Percentiles rank a stretch among this genome's conserved stretches.
Evolutionary conservation across 2,888 invertebrate species (phyloP).

Genomic region (Empis livida): DNA sequence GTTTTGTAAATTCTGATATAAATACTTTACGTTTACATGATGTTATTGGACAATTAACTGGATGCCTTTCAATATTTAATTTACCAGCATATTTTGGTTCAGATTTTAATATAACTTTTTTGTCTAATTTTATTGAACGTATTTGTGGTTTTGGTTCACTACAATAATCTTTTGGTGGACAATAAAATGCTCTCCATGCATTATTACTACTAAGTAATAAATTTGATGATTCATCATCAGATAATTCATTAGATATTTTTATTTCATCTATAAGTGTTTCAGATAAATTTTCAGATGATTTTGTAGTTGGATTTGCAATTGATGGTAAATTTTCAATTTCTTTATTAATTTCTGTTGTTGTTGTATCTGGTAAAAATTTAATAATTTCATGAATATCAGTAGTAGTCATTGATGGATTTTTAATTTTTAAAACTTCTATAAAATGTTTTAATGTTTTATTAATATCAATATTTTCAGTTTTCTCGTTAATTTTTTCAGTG

Average conservation of each 20-base stretch:
- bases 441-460: not conserved
- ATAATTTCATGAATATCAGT: not conserved
- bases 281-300: not conserved
- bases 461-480: not conserved
- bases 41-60: constrained; percentile 23
- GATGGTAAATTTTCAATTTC: not conserved
- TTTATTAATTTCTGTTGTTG: not conserved
- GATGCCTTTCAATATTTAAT: constrained; percentile 19
- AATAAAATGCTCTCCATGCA: not conserved
- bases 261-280: not conserved
- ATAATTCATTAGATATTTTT: not conserved
- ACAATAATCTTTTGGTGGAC: not conserved
- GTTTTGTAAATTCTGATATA: constrained; percentile 26
- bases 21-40: constrained; percentile 20
- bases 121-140: not conserved
- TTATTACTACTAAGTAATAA: not conserved
- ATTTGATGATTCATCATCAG: not conserved
- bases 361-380: not conserved
- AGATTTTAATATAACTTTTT: not conserved
- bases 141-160: not conserved
- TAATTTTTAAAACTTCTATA: not conserved
- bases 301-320: not conserved
- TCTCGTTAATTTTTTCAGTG: not conserved
- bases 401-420: not conserved
- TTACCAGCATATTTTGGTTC: constrained; percentile 3